Evolutionary conservation across 2,797 vertebrate species (phyloP).

Genomic region (Cuniculus paca): DNA sequence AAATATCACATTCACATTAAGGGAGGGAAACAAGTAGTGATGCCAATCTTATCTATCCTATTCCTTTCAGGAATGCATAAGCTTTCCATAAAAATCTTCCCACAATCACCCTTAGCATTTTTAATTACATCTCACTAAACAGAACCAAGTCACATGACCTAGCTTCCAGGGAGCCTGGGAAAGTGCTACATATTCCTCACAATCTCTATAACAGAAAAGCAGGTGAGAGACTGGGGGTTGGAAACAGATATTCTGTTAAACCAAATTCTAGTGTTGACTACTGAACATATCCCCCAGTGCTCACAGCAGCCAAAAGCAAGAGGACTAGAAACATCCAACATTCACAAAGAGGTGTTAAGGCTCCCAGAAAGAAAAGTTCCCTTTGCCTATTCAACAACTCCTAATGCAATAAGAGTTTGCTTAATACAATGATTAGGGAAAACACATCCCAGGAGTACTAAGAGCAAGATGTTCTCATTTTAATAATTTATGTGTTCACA

Average conservation of each 20-base stretch:
- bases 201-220: background rate
- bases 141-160: background rate
- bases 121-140: background rate
- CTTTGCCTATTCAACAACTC: background rate
- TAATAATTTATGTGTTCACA: conserved; percentile 56
- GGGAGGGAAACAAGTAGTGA: background rate
- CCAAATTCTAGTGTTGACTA: background rate
- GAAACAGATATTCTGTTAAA: background rate
- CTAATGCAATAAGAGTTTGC: background rate
- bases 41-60: background rate
- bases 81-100: background rate
- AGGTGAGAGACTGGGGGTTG: background rate
- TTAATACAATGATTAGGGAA: background rate
- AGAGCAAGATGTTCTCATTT: conserved; percentile 53
- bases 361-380: background rate
- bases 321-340: background rate
- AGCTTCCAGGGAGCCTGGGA: background rate
- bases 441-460: background rate
- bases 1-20: background rate
- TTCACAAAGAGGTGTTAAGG: background rate
- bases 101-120: background rate
- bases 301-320: background rate
- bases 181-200: background rate
- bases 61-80: background rate
- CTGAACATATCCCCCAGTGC: background rate